phyloP scores from a whole-genome alignment of 2,888 invertebrate genomes.

The Zeuzera pyrina region DNA sequence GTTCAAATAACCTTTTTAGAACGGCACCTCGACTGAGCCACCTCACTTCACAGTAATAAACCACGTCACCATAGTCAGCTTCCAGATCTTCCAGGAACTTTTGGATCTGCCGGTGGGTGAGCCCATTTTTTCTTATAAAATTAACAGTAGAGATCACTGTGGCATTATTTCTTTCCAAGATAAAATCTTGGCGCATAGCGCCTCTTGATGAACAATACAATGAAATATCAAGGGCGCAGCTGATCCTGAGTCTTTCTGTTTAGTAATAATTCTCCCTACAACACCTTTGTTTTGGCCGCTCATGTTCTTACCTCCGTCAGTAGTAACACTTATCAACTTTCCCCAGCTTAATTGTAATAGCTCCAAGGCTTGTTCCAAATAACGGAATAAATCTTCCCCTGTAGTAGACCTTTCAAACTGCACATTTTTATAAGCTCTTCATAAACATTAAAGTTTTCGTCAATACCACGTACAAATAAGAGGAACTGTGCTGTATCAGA shows the following conservation, averaged over 20 bases:
- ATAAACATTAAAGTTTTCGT: constrained; percentile 13
- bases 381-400: constrained; percentile 12
- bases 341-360: constrained; percentile 9
- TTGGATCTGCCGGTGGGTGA: constrained; percentile 14
- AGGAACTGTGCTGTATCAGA: constrained; percentile 13
- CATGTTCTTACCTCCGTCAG: constrained; percentile 14
- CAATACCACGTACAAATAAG: constrained; percentile 18
- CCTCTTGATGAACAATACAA: constrained; percentile 8
- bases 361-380: constrained; percentile 11
- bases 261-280: constrained; percentile 4
- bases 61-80: constrained; percentile 8
- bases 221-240: constrained; percentile 6
- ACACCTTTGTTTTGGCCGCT: constrained; percentile 13
- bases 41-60: constrained; percentile 16
- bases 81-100: constrained; percentile 14
- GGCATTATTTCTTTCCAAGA: constrained; percentile 18
- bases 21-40: constrained; percentile 15
- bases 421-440: constrained; percentile 14
- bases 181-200: constrained; percentile 4
- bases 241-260: constrained; percentile 2
- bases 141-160: constrained; percentile 13
- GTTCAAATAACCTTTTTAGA: constrained; percentile 6
- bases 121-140: constrained; percentile 16
- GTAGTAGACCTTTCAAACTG: constrained; percentile 13
- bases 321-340: constrained; percentile 13